Conservation (phyloP, 2,113 vertebrate species). For the Ifrita kowaldi region DNA sequence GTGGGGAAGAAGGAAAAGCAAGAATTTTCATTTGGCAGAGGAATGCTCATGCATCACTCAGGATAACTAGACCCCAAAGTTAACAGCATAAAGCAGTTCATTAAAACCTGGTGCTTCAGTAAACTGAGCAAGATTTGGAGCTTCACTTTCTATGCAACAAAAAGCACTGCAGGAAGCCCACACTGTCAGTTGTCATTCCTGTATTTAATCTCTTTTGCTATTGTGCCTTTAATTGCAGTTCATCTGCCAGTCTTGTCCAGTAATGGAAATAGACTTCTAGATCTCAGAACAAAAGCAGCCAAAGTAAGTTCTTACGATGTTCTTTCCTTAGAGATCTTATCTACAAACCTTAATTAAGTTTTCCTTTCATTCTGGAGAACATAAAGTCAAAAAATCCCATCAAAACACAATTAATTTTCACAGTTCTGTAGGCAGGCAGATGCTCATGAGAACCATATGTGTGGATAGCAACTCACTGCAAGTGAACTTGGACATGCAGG, state of each 20-base stretch:
- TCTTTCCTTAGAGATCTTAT: neutral
- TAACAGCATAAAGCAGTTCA: neutral
- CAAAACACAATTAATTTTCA: neutral
- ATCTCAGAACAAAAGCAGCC: neutral
- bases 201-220: neutral
- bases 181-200: neutral
- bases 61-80: neutral
- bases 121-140: neutral
- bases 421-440: neutral
- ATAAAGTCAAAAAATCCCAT: neutral
- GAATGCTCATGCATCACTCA: neutral
- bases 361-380: neutral
- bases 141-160: neutral
- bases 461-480: neutral
- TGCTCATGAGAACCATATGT: neutral
- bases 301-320: neutral
- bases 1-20: slow-evolving; percentile 35
- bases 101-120: neutral
- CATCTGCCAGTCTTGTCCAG: neutral
- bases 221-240: neutral
- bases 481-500: neutral
- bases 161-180: neutral
- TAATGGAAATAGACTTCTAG: neutral
- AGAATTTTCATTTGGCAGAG: neutral
- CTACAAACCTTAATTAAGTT: slow-evolving; percentile 18